phyloP scores from a whole-genome alignment of 2,888 invertebrate species.

The Hipparchia sbordonii region DNA sequence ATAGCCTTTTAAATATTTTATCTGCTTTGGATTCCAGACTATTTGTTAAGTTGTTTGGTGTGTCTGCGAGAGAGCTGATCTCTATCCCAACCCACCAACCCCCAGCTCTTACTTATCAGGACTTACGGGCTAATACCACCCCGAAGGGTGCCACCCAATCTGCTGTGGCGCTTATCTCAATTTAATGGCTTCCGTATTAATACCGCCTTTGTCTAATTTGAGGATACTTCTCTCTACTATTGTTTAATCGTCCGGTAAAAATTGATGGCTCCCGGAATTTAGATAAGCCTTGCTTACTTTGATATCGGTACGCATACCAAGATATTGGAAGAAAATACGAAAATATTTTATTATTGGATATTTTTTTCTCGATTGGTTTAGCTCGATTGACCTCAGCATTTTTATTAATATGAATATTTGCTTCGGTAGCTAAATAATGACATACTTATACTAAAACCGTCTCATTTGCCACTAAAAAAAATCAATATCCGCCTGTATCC shows the following conservation, averaged over 20 bases:
- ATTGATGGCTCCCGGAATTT: constrained; percentile 57
- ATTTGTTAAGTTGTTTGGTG: constrained; percentile 3
- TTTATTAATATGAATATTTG: background rate
- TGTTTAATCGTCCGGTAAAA: constrained; percentile 77
- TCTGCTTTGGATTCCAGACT: too few species aligned
- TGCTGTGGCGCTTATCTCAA: constrained; percentile 79
- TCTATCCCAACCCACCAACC: constrained; percentile 62
- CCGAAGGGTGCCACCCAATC: constrained; percentile 79
- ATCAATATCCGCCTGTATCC: too few species aligned
- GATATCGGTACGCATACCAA: constrained; percentile 7
- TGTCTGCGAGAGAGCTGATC: constrained; percentile 49
- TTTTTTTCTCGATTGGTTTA: background rate
- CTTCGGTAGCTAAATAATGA: background rate
- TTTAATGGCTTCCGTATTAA: constrained; percentile 82
- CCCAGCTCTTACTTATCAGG: constrained; percentile 76
- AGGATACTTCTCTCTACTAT: constrained; percentile 63
- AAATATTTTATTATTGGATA: constrained; percentile 3
- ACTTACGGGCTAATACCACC: constrained; percentile 77
- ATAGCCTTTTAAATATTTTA: too few species aligned
- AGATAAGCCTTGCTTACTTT: constrained; percentile 31
- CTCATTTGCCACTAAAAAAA: too few species aligned
- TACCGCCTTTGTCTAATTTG: constrained; percentile 81
- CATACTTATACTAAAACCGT: background rate
- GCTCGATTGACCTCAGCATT: background rate
- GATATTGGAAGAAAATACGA: constrained; percentile 3